Base-by-base conservation (phyloP, 2,113 vertebrate species). In the Picathartes gymnocephalus region DNA sequence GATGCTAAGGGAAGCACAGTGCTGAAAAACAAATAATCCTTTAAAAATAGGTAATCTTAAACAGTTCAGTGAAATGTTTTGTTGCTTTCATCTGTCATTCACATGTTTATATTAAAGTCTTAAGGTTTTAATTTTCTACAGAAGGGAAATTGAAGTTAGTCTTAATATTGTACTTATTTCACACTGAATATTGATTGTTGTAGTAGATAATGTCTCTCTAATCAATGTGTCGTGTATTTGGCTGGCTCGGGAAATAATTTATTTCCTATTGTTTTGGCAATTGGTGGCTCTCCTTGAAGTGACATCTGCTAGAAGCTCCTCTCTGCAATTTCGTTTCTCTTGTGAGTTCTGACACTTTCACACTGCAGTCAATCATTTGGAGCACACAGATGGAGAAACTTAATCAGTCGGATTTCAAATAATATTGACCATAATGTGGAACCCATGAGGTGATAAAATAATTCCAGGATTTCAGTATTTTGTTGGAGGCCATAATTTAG, bases 241-340 rank as follows among this genome's bases (percentile, higher is more conserved):
- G 15, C 30, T 88, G 54, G 44, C 65, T 88, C 3, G 1, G 56
- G 61, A 47, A 92, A 74, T 77, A 76, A 85, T 62, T 89, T 86
- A 81, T 92, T 93, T 95, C 42, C 51, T 42, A 24, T 94, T 93
- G 54, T 87, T 94, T 61, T 72, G 62, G 58, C 90, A 44, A 45
- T 50, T 51, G 28, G 82, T 87, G 70, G 30, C 77, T 90, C 44
- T 78, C 65, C 78, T 95, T 73, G 70, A 94, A 78, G 66, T 77
- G 62, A 73, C 70, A 94, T 92, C 87, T 96, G 69, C 84, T 88
- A 42, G 80, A 93, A 95, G 20, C 27, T 93, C 6, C 44, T 93
- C 53, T 70, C 39, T 51, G 23, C 58, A 90, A 68, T 92, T 74
- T 88, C 81, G 8, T 40, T 93, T 81, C 62, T 92, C 72, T 72